Evolutionary conservation across 2,113 vertebrate genomes (phyloP), one percentile per base, ranked within the genome.

Genomic region (Hydrolagus affinis): DNA sequence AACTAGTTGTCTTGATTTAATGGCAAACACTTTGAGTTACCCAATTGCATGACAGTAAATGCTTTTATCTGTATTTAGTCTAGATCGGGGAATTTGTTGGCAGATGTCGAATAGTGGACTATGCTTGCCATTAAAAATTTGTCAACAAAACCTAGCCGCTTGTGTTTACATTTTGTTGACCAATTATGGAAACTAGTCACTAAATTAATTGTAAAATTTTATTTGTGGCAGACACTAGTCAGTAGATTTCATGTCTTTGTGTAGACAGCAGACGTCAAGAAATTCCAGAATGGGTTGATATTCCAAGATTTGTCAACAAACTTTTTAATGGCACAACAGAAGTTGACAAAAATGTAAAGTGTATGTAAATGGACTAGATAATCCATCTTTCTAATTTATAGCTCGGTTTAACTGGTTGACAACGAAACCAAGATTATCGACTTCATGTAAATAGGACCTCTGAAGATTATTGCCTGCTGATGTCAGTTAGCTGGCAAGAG

Each of bases 381-480:
- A 62, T 78, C 57, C 76, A 78, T 78, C 57, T 25, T 62, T 62
- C 59, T 78, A n/a, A 78, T 62, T 60, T 78, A 77, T 59, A 44
- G 23, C 44, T n/a, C 14, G n/a, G 76, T 78, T 78, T 23, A 78
- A 57, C 74, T 59, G 74, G 74, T 59, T 60, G 56, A 25, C 76
- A 78, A 78, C 60, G 76, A 4, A 62, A 78, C 76, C 56, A 78
- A 23, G 6, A 60, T 78, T 12, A 78, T 62, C 6, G n/a, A 11
- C 59, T 62, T n/a, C 15, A 44, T 62, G 57, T 28, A 25, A 78
- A 78, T 78, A 62, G 76, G 76, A 12, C 21, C 57, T 15, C 4
- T 62, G 25, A 57, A 78, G 25, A 56, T 25, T 60, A 60, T 28
- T 77, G 57, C 57, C 75, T 59, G 19, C 75, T 77, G 9, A 25